phyloP scores from a whole-genome alignment of 2,113 vertebrate species.

The Blennius ocellaris region DNA sequence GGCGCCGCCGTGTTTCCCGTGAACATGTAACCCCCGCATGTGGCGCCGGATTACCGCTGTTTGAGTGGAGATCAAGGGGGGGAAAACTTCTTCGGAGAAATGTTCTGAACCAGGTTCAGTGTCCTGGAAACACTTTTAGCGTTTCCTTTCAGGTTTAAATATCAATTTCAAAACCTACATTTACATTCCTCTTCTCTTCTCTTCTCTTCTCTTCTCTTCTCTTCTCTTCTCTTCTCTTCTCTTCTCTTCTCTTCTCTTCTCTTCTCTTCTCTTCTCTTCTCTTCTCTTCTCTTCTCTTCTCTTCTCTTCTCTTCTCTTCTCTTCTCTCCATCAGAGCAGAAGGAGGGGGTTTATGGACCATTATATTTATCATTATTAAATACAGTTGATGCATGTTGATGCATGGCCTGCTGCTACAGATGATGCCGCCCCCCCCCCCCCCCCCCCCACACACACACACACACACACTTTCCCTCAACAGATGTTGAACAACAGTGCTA shows the following conservation, averaged over 20 bases:
- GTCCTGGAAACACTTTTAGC: not conserved
- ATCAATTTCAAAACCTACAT: not conserved
- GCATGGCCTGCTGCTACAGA: constrained; percentile 71
- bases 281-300: not conserved
- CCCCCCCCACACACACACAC: constrained; percentile 4
- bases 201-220: too few relatives aligned
- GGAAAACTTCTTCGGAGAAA: constrained; percentile 7
- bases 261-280: not conserved
- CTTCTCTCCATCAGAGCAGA: constrained; percentile 22
- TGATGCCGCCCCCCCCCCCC: constrained; percentile 45
- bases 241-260: not conserved
- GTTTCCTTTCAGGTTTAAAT: not conserved
- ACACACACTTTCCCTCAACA: constrained; percentile 66
- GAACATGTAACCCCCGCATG: constrained; percentile 35
- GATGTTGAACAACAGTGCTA: constrained; percentile 83
- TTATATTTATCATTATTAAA: constrained; percentile 79
- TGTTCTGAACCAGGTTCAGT: constrained; percentile 19
- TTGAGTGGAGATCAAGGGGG: constrained; percentile 38
- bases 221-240: too few relatives aligned
- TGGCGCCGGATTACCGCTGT: constrained; percentile 52
- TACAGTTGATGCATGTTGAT: constrained; percentile 69
- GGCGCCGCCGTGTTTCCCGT: constrained; percentile 29
- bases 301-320: not conserved
- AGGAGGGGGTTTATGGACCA: constrained; percentile 20
- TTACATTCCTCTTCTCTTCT: not conserved